phyloP scores from a whole-genome alignment of 2,888 invertebrate genomes.

The Orthonychiurus folsomi region DNA sequence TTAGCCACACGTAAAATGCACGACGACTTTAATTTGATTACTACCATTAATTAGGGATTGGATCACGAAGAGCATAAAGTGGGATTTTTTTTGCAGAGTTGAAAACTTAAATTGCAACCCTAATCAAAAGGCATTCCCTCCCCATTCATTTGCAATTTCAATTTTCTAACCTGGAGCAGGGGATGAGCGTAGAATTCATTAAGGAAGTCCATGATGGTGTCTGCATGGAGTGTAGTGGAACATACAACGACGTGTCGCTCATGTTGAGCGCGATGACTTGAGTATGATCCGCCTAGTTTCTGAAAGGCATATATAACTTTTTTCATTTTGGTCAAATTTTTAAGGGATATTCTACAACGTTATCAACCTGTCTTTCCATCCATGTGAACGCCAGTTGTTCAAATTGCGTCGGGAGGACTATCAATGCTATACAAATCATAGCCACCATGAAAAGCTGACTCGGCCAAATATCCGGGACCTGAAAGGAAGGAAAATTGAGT shows the following conservation, averaged over 20 bases:
- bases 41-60: too few species aligned
- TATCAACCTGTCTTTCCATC: constrained; percentile 75
- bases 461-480: constrained; percentile 87
- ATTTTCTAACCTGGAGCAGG: constrained; percentile 61
- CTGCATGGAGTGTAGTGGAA: constrained; percentile 87
- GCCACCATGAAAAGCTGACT: constrained; percentile 90
- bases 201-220: constrained; percentile 96
- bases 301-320: neutral
- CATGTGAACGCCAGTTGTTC: constrained; percentile 96
- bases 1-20: too few species aligned
- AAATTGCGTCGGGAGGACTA: constrained; percentile 95
- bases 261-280: constrained; percentile 79
- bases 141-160: too few species aligned
- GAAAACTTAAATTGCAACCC: too few species aligned
- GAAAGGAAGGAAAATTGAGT: too few species aligned
- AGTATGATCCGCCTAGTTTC: constrained; percentile 92
- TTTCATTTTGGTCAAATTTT: too few species aligned
- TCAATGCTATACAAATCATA: constrained; percentile 93
- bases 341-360: too few species aligned
- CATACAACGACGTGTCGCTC: constrained; percentile 98
- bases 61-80: too few species aligned
- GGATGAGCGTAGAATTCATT: constrained; percentile 99
- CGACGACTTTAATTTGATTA: too few species aligned
- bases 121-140: too few species aligned
- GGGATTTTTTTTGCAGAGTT: too few species aligned